Evolutionary conservation across 1,140 invertebrate species (phyloP).

Genomic region (Chelonus insularis): DNA sequence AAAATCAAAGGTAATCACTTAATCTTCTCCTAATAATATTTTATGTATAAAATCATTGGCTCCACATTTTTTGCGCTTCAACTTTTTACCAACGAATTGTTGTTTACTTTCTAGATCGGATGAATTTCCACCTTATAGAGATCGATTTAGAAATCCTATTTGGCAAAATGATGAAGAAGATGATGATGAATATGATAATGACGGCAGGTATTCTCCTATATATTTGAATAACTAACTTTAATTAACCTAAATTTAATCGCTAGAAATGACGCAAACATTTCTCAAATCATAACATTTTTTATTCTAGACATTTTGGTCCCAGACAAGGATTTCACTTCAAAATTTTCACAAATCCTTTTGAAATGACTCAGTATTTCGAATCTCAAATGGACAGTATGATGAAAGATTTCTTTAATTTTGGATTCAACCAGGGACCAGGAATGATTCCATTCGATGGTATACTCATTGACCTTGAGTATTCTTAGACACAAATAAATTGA

Average conservation of each 20-base stretch:
- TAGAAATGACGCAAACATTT: not conserved
- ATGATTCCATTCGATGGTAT: conserved; percentile 19
- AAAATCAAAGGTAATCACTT: conserved; percentile 22
- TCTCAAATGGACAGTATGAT: conserved; percentile 47
- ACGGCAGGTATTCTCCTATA: conserved; percentile 37
- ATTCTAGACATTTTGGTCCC: conserved; percentile 28
- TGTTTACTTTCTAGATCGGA: conserved; percentile 33
- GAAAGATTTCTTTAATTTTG: conserved; percentile 27
- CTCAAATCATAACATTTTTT: not conserved
- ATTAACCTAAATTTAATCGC: not conserved
- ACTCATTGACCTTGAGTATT: too few species aligned
- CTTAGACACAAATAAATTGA: not conserved
- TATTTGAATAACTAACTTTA: conserved; percentile 5
- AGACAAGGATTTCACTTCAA: conserved; percentile 33
- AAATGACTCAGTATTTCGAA: conserved; percentile 48
- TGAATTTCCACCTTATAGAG: conserved; percentile 26
- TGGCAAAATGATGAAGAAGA: conserved; percentile 49
- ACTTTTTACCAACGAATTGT: not conserved
- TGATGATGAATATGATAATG: conserved; percentile 36
- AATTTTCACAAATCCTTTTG: conserved; percentile 46
- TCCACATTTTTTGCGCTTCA: not conserved
- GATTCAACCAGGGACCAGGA: conserved; percentile 15
- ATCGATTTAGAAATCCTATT: conserved; percentile 48
- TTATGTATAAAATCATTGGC: not conserved
- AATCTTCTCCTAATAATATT: not conserved